phyloP scores from a whole-genome alignment of 2,888 invertebrate genomes.

The Cheilosia grossa region DNA sequence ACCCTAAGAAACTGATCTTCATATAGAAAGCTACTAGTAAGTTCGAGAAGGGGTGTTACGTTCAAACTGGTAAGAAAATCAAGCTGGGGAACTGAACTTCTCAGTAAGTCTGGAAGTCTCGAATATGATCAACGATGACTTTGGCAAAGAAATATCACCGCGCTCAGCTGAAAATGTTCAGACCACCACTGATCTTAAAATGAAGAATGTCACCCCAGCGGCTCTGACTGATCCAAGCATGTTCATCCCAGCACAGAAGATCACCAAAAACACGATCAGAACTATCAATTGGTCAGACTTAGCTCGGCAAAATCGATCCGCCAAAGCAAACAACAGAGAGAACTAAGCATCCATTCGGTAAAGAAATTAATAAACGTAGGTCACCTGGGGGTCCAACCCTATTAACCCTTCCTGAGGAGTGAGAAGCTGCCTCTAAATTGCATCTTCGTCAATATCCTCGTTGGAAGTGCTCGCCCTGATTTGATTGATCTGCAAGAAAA shows the following conservation, averaged over 20 bases:
- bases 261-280: neutral
- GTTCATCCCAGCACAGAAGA: neutral
- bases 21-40: too few species aligned
- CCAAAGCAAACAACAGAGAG: neutral
- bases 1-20: too few species aligned
- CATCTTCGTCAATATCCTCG: neutral
- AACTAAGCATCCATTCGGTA: neutral
- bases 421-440: neutral
- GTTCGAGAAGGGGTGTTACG: too few species aligned
- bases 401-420: neutral
- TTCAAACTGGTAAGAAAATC: too few species aligned
- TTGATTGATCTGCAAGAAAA: conserved; percentile 12
- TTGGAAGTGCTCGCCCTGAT: conserved; percentile 4
- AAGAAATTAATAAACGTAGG: neutral
- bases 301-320: neutral
- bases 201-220: too few species aligned
- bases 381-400: neutral
- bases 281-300: neutral
- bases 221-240: too few species aligned
- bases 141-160: too few species aligned
- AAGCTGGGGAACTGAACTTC: too few species aligned
- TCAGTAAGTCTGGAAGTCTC: too few species aligned
- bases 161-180: too few species aligned
- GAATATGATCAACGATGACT: too few species aligned
- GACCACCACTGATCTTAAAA: too few species aligned